Evolutionary conservation across 1,140 invertebrate genomes (phyloP), one percentile per base, ranked within the genome.

Genomic region (Eumeta japonica): DNA sequence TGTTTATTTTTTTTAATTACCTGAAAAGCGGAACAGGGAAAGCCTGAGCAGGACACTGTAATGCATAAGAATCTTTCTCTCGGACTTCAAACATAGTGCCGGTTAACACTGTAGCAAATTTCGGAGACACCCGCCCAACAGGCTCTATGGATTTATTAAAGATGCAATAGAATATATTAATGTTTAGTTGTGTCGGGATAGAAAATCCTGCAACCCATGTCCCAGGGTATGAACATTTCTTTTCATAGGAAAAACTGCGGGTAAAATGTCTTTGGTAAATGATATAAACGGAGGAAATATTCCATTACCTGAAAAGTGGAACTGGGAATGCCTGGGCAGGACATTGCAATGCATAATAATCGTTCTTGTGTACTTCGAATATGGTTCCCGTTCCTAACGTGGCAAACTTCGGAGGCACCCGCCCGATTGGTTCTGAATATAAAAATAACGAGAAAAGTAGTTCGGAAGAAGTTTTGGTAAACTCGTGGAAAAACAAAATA

Each of bases 31-130:
- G 84, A 52, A 83, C 79, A 31, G 86, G 86, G 68, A 80, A 86
- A 48, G 83, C 83, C 77, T 87, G 85, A 16, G 85, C 85, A 30
- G 83, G 82, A 67, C 87, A 89, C 43, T 86, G 77, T 45, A 90
- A 70, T 42, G 83, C 75, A 39, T 80, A 70, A 42, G 72, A 78
- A 41, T 61, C 54, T 37, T 56, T 62, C 58, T 70, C 66, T 48
- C 37, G 76, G 79, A 81, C 45, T 79, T 84, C 72, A 83, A 86
- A 56, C 86, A 88, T 62, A 80, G 86, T 87, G 67, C 55, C 79
- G 59, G 45, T 77, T 59, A 53, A 67, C 64, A 58, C 58, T 15
- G 66, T 61, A 7, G 78, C 73, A 59, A 81, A 80, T 62, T 80
- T 80, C 16, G 79, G 79, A 43, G 74, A 54, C 20, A 79, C 76